Base-by-base conservation (phyloP, 2,113 vertebrate species). In the Megalops atlanticus region DNA sequence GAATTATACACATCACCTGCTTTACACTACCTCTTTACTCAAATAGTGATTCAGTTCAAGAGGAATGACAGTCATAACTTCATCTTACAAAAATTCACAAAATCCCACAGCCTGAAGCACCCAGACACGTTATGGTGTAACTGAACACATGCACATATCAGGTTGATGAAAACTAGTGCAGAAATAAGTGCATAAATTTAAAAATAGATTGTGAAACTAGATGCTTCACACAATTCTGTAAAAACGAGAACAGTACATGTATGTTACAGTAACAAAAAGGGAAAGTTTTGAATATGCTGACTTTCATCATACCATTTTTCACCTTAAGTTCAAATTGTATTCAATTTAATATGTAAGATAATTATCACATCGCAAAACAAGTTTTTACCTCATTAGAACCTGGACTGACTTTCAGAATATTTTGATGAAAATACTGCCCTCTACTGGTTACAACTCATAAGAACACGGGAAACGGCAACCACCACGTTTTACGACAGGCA, bases 71-170 rank as follows among this genome's bases (percentile, higher is more conserved):
- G 31, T 64, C 11, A n/a, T 54, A 24, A 27, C 58, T 64, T 64
- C n/a, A 1, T 10, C 12, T 10, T 5, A 77, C 69, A 49, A 49
- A 77, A 18, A 72, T 80, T 31, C 58, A 27, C n/a, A 31, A 27
- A 64, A 27, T 64, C n/a, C 24, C 58, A 27, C 45, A 64, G 83
- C 83, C 86, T 89, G 21, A 21, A 24, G 45, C 52, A 77, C 10
- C 12, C 83, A 89, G 84, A 89, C 87, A 86, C 88, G n/a, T n/a
- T n/a, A n/a, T 88, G 86, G 88, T 88, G 45, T 43, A 86, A 87
- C 84, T 81, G 91, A 92, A 86, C 83, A 77, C 78, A 82, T 86
- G 85, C 36, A 88, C 79, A 84, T 76, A n/a, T n/a, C n/a, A n/a
- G n/a, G n/a, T n/a, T n/a, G n/a, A n/a, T n/a, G n/a, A n/a, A n/a